Percentiles rank a stretch among this genome's conserved stretches.
Evolutionary conservation across 2,113 vertebrate genomes (phyloP).

Genomic region (Passer domesticus): DNA sequence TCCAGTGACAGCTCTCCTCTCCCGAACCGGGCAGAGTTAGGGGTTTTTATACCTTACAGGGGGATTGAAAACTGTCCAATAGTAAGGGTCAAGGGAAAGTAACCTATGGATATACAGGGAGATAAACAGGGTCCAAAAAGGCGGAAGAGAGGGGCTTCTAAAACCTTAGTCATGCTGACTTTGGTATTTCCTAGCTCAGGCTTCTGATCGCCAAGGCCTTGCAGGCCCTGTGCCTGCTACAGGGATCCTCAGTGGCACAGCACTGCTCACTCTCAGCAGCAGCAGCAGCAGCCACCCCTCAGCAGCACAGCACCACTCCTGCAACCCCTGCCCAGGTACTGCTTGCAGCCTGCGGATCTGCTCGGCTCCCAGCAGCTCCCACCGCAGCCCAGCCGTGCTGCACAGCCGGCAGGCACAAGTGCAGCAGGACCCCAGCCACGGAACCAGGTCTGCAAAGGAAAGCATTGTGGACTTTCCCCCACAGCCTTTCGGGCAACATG

Average conservation of each 20-base stretch:
- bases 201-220: no score
- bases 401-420: rapidly evolving
- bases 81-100: no score
- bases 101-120: no score
- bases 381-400: rapidly evolving
- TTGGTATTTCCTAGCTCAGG: no score
- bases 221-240: no score
- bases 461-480: background rate
- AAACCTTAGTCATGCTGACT: no score
- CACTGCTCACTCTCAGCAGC: background rate
- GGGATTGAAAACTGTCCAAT: no score
- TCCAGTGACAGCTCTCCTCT: no score
- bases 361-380: background rate
- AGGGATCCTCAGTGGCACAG: background rate
- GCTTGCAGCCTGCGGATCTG: background rate
- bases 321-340: background rate
- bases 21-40: no score
- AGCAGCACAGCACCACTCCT: background rate
- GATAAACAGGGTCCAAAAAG: no score
- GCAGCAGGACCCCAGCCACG: background rate
- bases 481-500: background rate
- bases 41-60: no score
- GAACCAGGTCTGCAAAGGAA: background rate
- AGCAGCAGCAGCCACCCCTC: background rate
- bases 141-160: no score